Base-by-base conservation (phyloP, 2,888 invertebrate genomes). In the Anoplius nigerrimus region DNA sequence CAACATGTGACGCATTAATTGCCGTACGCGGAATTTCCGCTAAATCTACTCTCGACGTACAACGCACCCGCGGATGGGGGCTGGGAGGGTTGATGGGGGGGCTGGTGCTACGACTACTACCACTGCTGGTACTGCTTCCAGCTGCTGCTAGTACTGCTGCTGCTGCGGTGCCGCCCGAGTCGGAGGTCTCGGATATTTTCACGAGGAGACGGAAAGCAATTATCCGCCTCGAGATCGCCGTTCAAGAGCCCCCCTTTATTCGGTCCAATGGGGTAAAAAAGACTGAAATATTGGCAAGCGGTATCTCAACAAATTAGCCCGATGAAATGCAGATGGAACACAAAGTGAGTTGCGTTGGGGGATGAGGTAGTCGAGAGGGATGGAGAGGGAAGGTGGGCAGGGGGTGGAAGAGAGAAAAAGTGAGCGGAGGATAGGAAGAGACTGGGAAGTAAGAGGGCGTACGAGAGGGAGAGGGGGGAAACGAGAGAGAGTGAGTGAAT, bases 231-330 rank as follows among this genome's bases (percentile, higher is more conserved):
- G 84, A 80, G 80, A 86, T 86, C 82, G 81, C 73, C 78, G 80
- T 76, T 73, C 77, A 74, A 71, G 69, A 66, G 74, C 74, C 69
- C 66, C 76, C 70, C 68, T 82, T 83, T 78, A 75, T 81, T 78
- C 80, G 70, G 75, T 62, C 81, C 82, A 84, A 84, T 84, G 86
- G 81, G 82, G 81, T 81, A 86, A 84, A 87, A 84, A 87, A 83
- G 79, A 84, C 83, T 87, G 86, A 87, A 88, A 88, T 88, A 88
- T 88, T 87, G 87, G 87, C 87, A 88, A 88, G 85, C 88, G 85
- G 87, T 87, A 88, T 88, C 88, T 88, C 88, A 85, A 87, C 87
- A 88, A 88, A 88, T 88, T 88, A 88, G 88, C 85, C 72, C 86
- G 84, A 82, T 81, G 86, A 86, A 87, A 86, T 86, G 85, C 86